A percentile compares a stretch with the other conserved stretches of the same genome.
Conservation (phyloP, 2,888 invertebrate species). For the Hydraecia micacea region DNA sequence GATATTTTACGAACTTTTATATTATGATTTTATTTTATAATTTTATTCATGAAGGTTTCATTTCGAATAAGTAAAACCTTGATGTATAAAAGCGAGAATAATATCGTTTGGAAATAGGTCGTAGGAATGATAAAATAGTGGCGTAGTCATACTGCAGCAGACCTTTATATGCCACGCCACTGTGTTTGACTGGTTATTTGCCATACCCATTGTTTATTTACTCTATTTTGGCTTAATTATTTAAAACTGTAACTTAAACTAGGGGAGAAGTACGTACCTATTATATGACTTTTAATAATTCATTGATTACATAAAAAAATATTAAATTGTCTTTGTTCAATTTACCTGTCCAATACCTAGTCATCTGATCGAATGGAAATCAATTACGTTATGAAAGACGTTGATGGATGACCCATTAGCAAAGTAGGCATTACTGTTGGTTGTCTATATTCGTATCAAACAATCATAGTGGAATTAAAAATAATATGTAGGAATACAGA, state of each 20-base stretch:
- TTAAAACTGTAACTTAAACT: not conserved
- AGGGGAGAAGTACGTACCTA: not conserved
- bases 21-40: not conserved
- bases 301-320: not conserved
- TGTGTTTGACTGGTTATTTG: not conserved
- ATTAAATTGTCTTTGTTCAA: not conserved
- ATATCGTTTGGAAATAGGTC: not conserved
- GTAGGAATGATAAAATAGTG: not conserved
- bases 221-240: too few species aligned
- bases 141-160: not conserved
- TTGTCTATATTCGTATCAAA: not conserved
- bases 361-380: slow-evolving; percentile 37
- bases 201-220: not conserved
- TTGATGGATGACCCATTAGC: slow-evolving; percentile 55
- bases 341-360: slow-evolving; percentile 27
- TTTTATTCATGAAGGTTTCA: not conserved
- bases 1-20: slow-evolving; percentile 1
- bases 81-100: not conserved
- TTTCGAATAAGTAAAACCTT: not conserved
- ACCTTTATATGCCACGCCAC: not conserved
- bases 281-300: not conserved
- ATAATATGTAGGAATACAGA: not conserved
- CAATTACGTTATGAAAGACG: slow-evolving; percentile 48
- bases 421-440: slow-evolving; percentile 29
- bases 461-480: not conserved